Conservation (phyloP, 2,888 invertebrate species). For the Drosophila tripunctata region DNA sequence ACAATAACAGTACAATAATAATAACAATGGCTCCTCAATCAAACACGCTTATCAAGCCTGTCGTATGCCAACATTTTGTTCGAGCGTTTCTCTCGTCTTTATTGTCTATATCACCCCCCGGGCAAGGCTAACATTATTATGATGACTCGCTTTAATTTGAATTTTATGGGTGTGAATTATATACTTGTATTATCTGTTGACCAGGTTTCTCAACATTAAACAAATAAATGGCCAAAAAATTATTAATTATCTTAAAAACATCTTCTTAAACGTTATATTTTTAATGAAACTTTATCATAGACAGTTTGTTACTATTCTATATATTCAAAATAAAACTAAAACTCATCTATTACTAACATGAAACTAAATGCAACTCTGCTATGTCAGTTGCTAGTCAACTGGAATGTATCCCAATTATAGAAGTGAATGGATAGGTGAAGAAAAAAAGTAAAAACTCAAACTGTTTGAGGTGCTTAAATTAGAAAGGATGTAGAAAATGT, state of each 20-base stretch:
- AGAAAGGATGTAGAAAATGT: conserved; percentile 62
- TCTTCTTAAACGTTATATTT: too few relatives aligned
- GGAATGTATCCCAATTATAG: conserved; percentile 39
- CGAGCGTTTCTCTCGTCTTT: conserved; percentile 13
- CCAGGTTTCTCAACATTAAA: neutral
- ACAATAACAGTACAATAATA: conserved; percentile 33
- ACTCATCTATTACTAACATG: too few relatives aligned
- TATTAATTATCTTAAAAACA: neutral
- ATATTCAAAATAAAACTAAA: too few relatives aligned
- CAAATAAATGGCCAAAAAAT: neutral
- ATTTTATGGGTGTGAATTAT: conserved; percentile 29
- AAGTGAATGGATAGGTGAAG: conserved; percentile 69
- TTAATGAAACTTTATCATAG: too few relatives aligned
- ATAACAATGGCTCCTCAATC: conserved; percentile 34
- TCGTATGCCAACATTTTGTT: conserved; percentile 14
- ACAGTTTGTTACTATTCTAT: too few relatives aligned
- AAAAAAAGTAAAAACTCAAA: conserved; percentile 32
- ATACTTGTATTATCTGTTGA: neutral
- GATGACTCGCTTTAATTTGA: conserved; percentile 24
- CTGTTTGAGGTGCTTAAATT: conserved; percentile 63
- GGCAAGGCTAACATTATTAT: conserved; percentile 26
- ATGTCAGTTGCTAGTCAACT: conserved; percentile 16
- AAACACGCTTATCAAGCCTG: conserved; percentile 38
- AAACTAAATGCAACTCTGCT: conserved; percentile 7
- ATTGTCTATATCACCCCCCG: conserved; percentile 2